Conservation (phyloP, 2,797 vertebrate species). For the Helostoma temminkii region DNA sequence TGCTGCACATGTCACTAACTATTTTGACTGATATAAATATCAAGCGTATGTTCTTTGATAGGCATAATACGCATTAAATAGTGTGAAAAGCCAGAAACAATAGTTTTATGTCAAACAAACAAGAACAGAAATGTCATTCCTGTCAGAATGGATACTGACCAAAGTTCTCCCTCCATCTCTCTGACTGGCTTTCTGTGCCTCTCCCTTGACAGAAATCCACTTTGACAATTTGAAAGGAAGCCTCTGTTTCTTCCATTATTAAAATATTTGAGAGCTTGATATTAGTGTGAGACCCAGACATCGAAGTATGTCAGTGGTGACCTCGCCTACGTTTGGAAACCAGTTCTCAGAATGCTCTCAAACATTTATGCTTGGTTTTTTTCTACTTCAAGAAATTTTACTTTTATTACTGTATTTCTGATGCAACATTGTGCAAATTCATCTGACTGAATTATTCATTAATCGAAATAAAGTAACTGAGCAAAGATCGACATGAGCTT, state of each 20-base stretch:
- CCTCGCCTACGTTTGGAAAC: slow-evolving; percentile 62
- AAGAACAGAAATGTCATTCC: slow-evolving; percentile 86
- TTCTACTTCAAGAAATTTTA: slow-evolving; percentile 80
- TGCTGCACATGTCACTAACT: slow-evolving; percentile 47
- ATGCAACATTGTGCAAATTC: slow-evolving; percentile 84
- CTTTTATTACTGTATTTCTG: slow-evolving; percentile 83
- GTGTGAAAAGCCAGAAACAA: slow-evolving; percentile 81
- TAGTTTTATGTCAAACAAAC: slow-evolving; percentile 83
- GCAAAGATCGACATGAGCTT: slow-evolving; percentile 54
- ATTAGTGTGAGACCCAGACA: slow-evolving; percentile 72
- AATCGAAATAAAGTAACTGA: slow-evolving; percentile 74
- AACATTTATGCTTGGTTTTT: slow-evolving; percentile 82
- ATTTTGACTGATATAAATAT: slow-evolving; percentile 82
- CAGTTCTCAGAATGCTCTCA: slow-evolving; percentile 71
- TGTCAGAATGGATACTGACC: slow-evolving; percentile 83
- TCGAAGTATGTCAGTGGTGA: slow-evolving; percentile 65
- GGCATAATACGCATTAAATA: slow-evolving; percentile 80
- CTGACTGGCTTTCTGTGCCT: slow-evolving; percentile 61
- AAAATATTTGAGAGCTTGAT: slow-evolving; percentile 83
- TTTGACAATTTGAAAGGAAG: slow-evolving; percentile 83
- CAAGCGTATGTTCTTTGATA: slow-evolving; percentile 73
- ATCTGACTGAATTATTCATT: slow-evolving; percentile 80
- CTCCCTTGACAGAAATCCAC: slow-evolving; percentile 82
- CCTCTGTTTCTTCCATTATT: slow-evolving; percentile 85
- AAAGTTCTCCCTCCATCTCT: slow-evolving; percentile 78